These are phyloP conservation scores for Oscheius onirici DNA, from an alignment of 2,888 invertebrate species.

Conservation along the genomic window DNA sequence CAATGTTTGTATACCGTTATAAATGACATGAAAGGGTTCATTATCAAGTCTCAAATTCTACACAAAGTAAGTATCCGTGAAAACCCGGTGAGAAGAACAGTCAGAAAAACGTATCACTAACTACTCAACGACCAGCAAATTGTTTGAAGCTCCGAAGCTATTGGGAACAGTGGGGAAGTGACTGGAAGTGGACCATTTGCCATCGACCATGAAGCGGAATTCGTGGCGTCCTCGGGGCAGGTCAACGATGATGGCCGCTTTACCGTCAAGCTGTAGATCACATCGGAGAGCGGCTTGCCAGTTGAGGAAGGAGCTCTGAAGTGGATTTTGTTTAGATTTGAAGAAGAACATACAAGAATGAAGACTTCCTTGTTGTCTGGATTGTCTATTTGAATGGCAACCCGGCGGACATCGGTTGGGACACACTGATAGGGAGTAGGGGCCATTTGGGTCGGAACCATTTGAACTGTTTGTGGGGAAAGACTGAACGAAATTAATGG, in stretches of 20 bases:
- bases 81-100: constrained; percentile 10
- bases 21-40: no score
- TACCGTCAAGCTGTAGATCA: constrained; percentile 39
- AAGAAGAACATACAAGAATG: constrained; percentile 46
- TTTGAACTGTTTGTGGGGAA: constrained; percentile 33
- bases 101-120: no score
- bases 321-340: background rate
- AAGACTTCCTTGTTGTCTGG: constrained; percentile 54
- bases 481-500: background rate
- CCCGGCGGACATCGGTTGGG: constrained; percentile 40
- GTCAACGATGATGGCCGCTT: constrained; percentile 58
- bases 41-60: background rate
- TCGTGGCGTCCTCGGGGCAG: constrained; percentile 62
- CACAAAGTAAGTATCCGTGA: constrained; percentile 13
- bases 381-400: constrained; percentile 53
- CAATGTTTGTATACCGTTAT: no score
- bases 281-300: constrained; percentile 65
- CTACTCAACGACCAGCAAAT: constrained; percentile 53
- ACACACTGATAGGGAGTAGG: constrained; percentile 33
- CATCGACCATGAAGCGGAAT: constrained; percentile 65
- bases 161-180: constrained; percentile 52
- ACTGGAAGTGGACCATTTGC: constrained; percentile 56
- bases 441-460: constrained; percentile 31
- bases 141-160: constrained; percentile 55
- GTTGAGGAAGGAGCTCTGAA: constrained; percentile 63